Evolutionary conservation across 2,797 vertebrate genomes (phyloP), one percentile per base, ranked within the genome.

Genomic region (Sebastes vulpes): DNA sequence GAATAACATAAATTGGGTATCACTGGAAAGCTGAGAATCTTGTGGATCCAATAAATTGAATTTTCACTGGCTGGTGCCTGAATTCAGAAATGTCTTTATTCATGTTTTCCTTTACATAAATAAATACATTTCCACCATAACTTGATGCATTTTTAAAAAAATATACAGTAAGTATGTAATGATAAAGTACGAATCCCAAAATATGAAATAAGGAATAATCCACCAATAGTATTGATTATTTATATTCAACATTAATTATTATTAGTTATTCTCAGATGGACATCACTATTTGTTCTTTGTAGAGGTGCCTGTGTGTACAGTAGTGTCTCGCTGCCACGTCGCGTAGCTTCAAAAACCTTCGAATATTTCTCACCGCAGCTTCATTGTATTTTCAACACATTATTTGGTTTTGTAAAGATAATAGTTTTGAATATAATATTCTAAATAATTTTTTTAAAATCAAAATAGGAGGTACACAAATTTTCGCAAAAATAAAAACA

Each of bases 51-150:
- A 48, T 48, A 0, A 46, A 46, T 18, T 46, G 6, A 46, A 46
- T 46, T 46, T 0, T 46, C 38, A 46, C 38, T 46, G 16, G 38
- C 38, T 46, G 1, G 38, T 46, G 16, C 38, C 38, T 7, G 38
- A 7, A 16, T 46, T 46, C 38, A 18, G 42, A 48, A 18, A 48
- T 48, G 42, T 48, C 42, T 48, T 48, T 48, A 48, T 48, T 46
- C 0, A 46, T 0, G 0, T 18, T 46, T 18, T 46, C 0, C 0
- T 46, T 46, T 46, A n/a, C 16, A 48, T 48, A 48, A 48, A 48
- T 48, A 48, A 48, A 48, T 3, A 48, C 42, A 48, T 48, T 48
- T 48, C 42, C 6, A 48, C 16, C 42, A 48, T 48, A 48, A 48
- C 42, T 48, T 48, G 6, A 42, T 42, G 0, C 5, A 16, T 42